Evolutionary conservation across 2,113 vertebrate species (phyloP).

Genomic region (Passerina amoena): DNA sequence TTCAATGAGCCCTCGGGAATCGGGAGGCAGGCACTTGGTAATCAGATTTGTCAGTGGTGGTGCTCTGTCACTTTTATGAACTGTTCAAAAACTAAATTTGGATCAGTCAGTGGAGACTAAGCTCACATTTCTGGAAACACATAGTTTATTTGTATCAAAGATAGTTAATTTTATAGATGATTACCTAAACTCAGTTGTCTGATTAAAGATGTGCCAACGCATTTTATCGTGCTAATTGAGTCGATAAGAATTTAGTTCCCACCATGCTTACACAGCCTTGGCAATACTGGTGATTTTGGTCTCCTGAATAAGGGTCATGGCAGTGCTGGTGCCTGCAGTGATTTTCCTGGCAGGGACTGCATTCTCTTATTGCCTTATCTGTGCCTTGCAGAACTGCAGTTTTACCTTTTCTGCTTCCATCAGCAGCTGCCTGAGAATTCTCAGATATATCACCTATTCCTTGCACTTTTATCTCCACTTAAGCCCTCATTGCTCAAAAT

Average conservation of each 20-base stretch:
- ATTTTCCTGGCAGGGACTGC: background rate
- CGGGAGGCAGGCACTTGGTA: background rate
- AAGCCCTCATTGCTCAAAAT: slow-evolving; percentile 21
- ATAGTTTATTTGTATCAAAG: background rate
- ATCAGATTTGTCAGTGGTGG: background rate
- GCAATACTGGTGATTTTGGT: background rate
- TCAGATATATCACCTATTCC: slow-evolving; percentile 7
- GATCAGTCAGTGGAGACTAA: background rate
- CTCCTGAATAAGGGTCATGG: background rate
- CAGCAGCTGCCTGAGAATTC: slow-evolving; percentile 3
- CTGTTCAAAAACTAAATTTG: background rate
- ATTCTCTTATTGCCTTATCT: slow-evolving; percentile 2
- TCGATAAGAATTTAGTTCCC: background rate
- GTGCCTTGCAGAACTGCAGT: background rate
- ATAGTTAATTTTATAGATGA: background rate
- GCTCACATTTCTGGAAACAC: background rate
- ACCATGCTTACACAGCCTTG: background rate
- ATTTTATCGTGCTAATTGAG: background rate
- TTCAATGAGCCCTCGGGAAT: background rate
- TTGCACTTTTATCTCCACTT: slow-evolving; percentile 23
- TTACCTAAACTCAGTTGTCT: background rate
- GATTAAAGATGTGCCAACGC: background rate
- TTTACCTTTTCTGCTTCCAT: slow-evolving; percentile 37
- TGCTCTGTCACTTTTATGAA: background rate
- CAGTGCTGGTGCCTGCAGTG: background rate